Percentiles rank a stretch among this genome's conserved stretches.
phyloP scores from a whole-genome alignment of 2,113 vertebrate genomes.

The Rhea pennata region DNA sequence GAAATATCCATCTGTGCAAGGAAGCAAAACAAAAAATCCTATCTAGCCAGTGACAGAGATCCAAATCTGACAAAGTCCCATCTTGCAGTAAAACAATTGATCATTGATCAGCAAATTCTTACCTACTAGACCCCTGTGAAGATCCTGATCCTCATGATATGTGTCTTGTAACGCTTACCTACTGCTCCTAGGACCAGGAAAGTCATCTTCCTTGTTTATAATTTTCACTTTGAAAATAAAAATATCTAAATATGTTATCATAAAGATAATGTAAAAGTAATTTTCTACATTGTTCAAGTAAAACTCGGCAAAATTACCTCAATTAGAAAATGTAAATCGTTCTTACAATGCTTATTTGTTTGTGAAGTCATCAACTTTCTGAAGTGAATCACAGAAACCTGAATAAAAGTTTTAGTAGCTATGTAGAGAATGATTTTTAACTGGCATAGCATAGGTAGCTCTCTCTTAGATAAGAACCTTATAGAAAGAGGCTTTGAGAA shows the following conservation, averaged over 20 bases:
- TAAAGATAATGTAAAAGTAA: accelerated
- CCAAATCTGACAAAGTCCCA: neutral
- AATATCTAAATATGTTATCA: neutral
- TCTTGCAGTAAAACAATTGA: neutral
- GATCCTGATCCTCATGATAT: neutral
- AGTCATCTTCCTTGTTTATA: neutral
- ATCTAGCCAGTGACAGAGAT: neutral
- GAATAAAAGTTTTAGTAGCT: neutral
- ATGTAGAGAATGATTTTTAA: neutral
- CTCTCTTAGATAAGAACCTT: neutral
- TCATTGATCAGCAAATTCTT: neutral
- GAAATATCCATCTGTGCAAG: neutral
- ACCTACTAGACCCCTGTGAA: neutral
- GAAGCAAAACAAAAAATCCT: neutral
- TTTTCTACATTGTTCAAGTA: neutral
- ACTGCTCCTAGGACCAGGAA: neutral
- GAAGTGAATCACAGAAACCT: neutral
- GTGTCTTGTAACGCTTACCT: neutral
- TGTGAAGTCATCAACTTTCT: neutral
- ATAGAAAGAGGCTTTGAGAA: neutral
- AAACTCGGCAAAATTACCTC: neutral
- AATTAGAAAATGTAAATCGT: neutral
- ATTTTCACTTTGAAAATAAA: neutral
- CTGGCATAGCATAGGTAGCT: neutral
- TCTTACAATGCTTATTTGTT: neutral